Conservation (phyloP, 2,113 vertebrate genomes). For the Oreochromis niloticus region DNA sequence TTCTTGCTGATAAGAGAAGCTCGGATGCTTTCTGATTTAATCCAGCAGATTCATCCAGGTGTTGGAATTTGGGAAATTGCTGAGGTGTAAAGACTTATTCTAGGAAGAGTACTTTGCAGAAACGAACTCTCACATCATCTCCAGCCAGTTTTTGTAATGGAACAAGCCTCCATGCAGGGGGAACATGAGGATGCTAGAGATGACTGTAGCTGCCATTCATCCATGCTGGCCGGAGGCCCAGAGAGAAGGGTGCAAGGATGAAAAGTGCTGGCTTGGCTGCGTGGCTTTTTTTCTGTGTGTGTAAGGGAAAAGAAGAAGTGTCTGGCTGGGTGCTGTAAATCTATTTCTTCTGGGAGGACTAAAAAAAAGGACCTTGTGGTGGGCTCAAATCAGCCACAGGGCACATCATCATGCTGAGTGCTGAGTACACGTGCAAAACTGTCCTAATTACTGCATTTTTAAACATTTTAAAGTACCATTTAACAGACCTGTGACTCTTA, state of each 20-base stretch:
- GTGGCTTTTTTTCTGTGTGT: neutral
- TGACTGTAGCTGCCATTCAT: slow-evolving; percentile 48
- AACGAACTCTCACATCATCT: slow-evolving; percentile 22
- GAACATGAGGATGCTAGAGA: slow-evolving; percentile 31
- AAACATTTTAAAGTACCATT: neutral
- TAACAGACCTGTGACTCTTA: neutral
- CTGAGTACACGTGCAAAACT: neutral
- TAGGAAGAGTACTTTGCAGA: slow-evolving; percentile 18
- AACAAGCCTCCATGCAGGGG: slow-evolving; percentile 39
- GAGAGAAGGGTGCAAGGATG: slow-evolving; percentile 9
- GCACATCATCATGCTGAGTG: neutral
- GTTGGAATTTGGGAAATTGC: slow-evolving; percentile 39
- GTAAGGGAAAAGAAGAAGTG: slow-evolving; percentile 1
- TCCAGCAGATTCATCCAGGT: slow-evolving; percentile 15
- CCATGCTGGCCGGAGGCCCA: slow-evolving; percentile 31
- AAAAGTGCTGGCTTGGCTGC: slow-evolving; percentile 41
- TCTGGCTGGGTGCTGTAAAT: slow-evolving; percentile 11
- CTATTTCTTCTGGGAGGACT: slow-evolving; percentile 21
- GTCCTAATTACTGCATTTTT: neutral
- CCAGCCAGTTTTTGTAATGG: slow-evolving; percentile 37
- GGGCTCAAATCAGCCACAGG: neutral
- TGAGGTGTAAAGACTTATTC: slow-evolving; percentile 51
- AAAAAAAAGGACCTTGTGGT: slow-evolving; percentile 11
- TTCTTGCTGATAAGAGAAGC: slow-evolving; percentile 22
- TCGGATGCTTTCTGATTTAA: slow-evolving; percentile 11